These are phyloP conservation scores for Coelopa pilipes DNA, from an alignment of 2,888 invertebrate species.

Conservation along the genomic window DNA sequence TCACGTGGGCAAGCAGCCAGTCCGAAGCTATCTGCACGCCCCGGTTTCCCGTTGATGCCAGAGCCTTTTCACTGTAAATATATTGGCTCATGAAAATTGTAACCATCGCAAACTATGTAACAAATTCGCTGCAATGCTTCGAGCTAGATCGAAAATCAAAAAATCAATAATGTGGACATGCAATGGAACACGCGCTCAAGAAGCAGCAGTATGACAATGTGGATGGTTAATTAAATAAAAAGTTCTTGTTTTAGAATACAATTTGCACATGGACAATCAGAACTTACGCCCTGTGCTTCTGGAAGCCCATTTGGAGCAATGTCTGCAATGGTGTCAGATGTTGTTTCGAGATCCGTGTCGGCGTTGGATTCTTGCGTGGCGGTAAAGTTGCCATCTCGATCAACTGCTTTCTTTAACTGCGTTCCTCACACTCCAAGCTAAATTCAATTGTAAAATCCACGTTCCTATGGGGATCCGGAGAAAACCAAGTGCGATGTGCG, in stretches of 20 bases:
- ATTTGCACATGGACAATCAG: too few species aligned
- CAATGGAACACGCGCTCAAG: not conserved
- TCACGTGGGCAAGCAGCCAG: slow-evolving; percentile 90
- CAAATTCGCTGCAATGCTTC: not conserved
- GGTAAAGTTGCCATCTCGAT: slow-evolving; percentile 78
- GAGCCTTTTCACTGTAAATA: slow-evolving; percentile 82
- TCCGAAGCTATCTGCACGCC: slow-evolving; percentile 90
- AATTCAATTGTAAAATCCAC: not conserved
- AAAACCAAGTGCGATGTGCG: not conserved
- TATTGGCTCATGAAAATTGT: too few species aligned
- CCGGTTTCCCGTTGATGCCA: slow-evolving; percentile 89
- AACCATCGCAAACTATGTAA: not conserved
- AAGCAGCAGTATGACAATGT: not conserved
- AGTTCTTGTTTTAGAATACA: not conserved
- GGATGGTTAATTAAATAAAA: not conserved
- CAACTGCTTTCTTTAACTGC: not conserved
- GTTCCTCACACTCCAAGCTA: not conserved
- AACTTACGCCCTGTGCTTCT: slow-evolving; percentile 88
- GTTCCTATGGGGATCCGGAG: not conserved
- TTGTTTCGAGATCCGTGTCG: slow-evolving; percentile 79
- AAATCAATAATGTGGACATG: slow-evolving; percentile 11
- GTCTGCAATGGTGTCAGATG: slow-evolving; percentile 82
- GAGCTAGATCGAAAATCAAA: not conserved
- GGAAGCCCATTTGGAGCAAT: slow-evolving; percentile 88
- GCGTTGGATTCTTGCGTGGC: slow-evolving; percentile 79